Evolutionary conservation across 2,113 vertebrate genomes (phyloP).

Genomic region (Regulus satrapa): DNA sequence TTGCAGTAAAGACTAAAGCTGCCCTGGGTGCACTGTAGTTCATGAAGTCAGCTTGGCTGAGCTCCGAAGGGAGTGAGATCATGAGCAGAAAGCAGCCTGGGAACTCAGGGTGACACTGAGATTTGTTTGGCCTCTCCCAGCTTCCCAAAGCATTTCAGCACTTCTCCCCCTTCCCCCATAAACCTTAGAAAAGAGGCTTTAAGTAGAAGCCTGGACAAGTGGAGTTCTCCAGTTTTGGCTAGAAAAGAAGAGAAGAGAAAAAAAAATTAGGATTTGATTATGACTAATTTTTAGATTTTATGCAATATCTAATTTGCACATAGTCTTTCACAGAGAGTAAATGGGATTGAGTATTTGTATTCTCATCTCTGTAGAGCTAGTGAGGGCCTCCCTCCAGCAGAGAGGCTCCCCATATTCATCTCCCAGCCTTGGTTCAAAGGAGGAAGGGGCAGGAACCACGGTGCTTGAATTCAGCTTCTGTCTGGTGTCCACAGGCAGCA

Average conservation of each 20-base stretch:
- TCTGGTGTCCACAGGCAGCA: not conserved
- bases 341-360: not conserved
- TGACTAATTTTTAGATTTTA: not conserved
- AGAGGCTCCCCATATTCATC: not conserved
- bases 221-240: not conserved
- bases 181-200: not conserved
- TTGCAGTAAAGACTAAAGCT: not conserved
- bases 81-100: not conserved
- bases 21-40: not conserved
- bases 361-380: not conserved
- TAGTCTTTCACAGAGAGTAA: not conserved
- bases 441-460: not conserved
- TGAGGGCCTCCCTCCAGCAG: not conserved
- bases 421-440: not conserved
- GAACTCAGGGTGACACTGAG: not conserved
- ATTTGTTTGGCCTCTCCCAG: not conserved
- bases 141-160: not conserved
- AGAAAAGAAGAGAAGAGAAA: not conserved
- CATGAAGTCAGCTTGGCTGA: not conserved
- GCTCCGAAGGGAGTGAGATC: not conserved
- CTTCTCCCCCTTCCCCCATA: not conserved
- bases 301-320: not conserved
- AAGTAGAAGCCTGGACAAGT: not conserved
- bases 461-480: not conserved
- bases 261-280: not conserved